phyloP scores from a whole-genome alignment of 53 echinoderm and acorn worm genomes.

The Luidia sarsii region DNA sequence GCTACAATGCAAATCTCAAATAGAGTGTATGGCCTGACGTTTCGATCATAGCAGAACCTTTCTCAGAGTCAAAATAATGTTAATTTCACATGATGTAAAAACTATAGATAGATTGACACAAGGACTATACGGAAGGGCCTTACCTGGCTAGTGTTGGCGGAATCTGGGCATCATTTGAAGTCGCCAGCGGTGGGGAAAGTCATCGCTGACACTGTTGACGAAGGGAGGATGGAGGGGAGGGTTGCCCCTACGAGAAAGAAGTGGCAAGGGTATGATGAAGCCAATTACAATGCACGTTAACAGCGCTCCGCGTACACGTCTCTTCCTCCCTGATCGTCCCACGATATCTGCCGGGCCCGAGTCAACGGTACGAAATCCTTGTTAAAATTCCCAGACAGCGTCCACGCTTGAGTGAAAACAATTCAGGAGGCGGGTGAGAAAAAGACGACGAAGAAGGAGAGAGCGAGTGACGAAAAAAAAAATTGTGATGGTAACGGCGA shows the following conservation, averaged over 20 bases:
- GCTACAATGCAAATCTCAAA: no score
- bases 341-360: not conserved
- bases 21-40: no score
- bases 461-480: no score
- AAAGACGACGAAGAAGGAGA: no score
- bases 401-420: no score
- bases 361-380: not conserved
- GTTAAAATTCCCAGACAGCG: not conserved
- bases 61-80: no score
- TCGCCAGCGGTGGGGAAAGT: not conserved
- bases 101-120: no score
- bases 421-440: not conserved
- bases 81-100: no score
- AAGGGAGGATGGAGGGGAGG: not conserved
- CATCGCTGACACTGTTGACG: not conserved
- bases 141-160: no score
- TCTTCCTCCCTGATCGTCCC: not conserved
- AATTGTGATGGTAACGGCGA: not conserved
- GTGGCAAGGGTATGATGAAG: not conserved
- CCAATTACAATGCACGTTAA: not conserved
- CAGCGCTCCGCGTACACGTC: not conserved
- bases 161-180: no score
- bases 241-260: not conserved
- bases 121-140: no score
- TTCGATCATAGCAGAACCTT: no score